Conservation (phyloP, 2,113 vertebrate genomes). For the Pipa parva region DNA sequence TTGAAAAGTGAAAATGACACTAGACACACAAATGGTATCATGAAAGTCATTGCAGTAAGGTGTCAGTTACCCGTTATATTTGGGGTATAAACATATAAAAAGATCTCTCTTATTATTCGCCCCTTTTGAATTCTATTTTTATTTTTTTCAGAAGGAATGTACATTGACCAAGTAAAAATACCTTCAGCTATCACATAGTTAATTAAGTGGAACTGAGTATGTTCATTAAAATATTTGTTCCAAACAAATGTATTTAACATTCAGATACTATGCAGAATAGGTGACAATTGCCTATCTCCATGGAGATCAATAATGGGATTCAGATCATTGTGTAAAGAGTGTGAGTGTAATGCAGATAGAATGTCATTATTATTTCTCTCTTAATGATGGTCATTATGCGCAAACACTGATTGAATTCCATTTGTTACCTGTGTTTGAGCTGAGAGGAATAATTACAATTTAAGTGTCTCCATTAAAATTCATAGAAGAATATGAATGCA, state of each 20-base stretch:
- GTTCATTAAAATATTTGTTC: constrained; percentile 87
- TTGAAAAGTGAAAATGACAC: too few species aligned
- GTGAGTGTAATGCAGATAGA: constrained; percentile 99
- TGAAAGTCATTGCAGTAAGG: too few species aligned
- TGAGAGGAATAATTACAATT: constrained; percentile 99
- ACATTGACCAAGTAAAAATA: constrained; percentile 79
- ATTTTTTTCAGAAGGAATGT: constrained; percentile 67
- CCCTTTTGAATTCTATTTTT: too few species aligned
- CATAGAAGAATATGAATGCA: constrained; percentile 99
- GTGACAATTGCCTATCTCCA: constrained; percentile 99
- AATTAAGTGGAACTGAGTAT: constrained; percentile 86
- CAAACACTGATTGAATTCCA: constrained; percentile 98
- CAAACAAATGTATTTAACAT: constrained; percentile 98
- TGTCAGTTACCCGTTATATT: too few species aligned
- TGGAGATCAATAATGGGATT: constrained; percentile 99
- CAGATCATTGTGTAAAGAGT: constrained; percentile 99
- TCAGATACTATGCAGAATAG: constrained; percentile 94
- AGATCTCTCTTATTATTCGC: too few species aligned
- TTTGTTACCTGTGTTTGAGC: constrained; percentile 99
- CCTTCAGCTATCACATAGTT: constrained; percentile 84
- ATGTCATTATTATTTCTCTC: constrained; percentile 99
- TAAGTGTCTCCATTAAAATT: constrained; percentile 99
- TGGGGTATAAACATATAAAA: too few species aligned
- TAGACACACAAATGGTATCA: too few species aligned
- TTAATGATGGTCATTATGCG: constrained; percentile 99